A percentile compares a stretch with the other conserved stretches of the same genome.
Evolutionary conservation across 2,797 vertebrate genomes (phyloP).

Genomic region (Hippoglossus hippoglossus): DNA sequence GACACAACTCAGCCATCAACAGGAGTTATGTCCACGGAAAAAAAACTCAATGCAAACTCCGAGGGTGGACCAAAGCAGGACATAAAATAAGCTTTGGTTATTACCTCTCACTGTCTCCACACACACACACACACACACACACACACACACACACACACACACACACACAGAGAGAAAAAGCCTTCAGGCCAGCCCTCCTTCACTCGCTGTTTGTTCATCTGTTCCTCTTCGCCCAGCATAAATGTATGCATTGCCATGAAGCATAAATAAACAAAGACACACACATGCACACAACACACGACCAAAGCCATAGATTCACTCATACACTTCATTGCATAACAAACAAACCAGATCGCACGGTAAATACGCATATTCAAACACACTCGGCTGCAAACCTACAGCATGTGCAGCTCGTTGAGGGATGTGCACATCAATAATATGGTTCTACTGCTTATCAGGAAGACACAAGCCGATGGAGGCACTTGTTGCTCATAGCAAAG

Average conservation of each 20-base stretch:
- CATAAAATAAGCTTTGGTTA: constrained; percentile 50
- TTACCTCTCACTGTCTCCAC: constrained; percentile 30
- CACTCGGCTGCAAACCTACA: constrained; percentile 21
- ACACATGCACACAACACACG: constrained; percentile 44
- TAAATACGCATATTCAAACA: constrained; percentile 51
- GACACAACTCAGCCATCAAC: constrained; percentile 55
- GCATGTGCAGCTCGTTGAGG: constrained; percentile 1
- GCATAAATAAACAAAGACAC: constrained; percentile 57
- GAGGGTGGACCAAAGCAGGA: constrained; percentile 49
- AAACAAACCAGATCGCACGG: constrained; percentile 37
- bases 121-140: constrained; percentile 5
- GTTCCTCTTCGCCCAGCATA: constrained; percentile 55
- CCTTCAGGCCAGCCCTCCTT: constrained; percentile 33
- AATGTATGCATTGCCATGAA: constrained; percentile 56
- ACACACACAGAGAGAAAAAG: constrained; percentile 24
- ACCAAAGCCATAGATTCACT: constrained; percentile 12
- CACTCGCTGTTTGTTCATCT: constrained; percentile 55
- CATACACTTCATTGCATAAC: constrained; percentile 23
- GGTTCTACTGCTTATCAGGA: constrained; percentile 44
- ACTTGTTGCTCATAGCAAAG: constrained; percentile 28
- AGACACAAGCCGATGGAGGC: constrained; percentile 37
- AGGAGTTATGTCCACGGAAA: constrained; percentile 57
- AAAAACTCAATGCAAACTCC: constrained; percentile 48
- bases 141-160: constrained; percentile 16
- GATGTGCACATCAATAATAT: constrained; percentile 27